Conservation (phyloP, 2,888 invertebrate species). For the Exocentrus adspersus region DNA sequence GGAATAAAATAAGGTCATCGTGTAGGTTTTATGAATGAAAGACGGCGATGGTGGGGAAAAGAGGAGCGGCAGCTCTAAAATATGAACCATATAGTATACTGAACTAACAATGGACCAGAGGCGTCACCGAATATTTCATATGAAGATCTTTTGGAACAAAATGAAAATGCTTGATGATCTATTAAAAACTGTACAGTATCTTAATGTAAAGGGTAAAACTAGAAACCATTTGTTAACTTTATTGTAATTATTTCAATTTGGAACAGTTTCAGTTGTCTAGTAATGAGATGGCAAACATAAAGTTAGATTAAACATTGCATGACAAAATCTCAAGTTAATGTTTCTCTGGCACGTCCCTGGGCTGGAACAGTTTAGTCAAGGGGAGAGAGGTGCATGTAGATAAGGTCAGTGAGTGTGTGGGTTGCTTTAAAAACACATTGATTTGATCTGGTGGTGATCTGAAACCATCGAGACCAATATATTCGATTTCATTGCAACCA, state of each 20-base stretch:
- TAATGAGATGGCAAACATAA: too few species aligned
- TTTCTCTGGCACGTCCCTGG: conserved; percentile 13
- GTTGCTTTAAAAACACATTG: conserved; percentile 34
- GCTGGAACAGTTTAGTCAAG: conserved; percentile 3
- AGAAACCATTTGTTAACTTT: too few species aligned
- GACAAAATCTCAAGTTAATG: too few species aligned
- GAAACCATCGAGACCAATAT: conserved; percentile 30
- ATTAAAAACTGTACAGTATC: too few species aligned
- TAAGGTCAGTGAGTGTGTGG: conserved; percentile 39
- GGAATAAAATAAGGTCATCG: conserved; percentile 48
- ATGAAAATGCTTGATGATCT: too few species aligned
- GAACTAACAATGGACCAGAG: conserved; percentile 38
- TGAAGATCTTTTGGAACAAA: too few species aligned
- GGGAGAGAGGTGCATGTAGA: conserved; percentile 29
- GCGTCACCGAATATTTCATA: neutral
- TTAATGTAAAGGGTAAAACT: too few species aligned
- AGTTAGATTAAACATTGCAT: too few species aligned
- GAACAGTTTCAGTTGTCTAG: too few species aligned
- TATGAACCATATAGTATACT: conserved; percentile 24
- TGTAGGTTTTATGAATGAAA: conserved; percentile 54
- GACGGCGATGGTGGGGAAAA: conserved; percentile 30
- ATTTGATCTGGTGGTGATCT: conserved; percentile 33
- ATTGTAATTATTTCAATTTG: too few species aligned
- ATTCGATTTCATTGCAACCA: conserved; percentile 30
- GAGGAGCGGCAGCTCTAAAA: conserved; percentile 22